A percentile compares a stretch with the other conserved stretches of the same genome.
phyloP scores from a whole-genome alignment of 2,888 invertebrate species.

The Creontiades dilutus region DNA sequence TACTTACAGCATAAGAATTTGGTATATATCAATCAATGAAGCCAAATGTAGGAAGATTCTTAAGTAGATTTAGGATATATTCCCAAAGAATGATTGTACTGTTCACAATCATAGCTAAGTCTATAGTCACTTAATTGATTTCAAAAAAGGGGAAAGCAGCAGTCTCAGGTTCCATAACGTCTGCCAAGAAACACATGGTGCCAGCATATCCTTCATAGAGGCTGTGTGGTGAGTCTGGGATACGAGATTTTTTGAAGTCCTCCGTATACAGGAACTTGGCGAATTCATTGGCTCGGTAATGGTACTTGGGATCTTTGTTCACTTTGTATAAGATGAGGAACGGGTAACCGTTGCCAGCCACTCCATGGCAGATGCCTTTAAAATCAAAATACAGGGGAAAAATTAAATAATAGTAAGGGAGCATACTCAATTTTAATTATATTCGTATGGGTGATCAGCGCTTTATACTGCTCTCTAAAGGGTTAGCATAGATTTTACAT shows the following conservation, averaged over 20 bases:
- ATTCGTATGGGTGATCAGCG: too few species aligned
- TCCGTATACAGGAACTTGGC: conserved; percentile 86
- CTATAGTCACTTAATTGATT: conserved; percentile 79
- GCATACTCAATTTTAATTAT: neutral
- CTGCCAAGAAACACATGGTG: conserved; percentile 89
- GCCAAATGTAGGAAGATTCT: too few species aligned
- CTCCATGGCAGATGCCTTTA: conserved; percentile 90
- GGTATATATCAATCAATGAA: too few species aligned
- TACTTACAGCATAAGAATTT: too few species aligned
- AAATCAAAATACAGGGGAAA: neutral
- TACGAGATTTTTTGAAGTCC: conserved; percentile 84
- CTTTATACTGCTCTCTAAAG: too few species aligned
- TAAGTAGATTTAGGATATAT: too few species aligned
- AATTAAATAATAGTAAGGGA: neutral
- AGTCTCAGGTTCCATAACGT: conserved; percentile 85
- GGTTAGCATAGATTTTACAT: too few species aligned
- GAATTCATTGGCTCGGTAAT: conserved; percentile 87
- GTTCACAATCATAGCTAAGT: too few species aligned
- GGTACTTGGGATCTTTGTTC: conserved; percentile 85
- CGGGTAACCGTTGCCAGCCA: conserved; percentile 90
- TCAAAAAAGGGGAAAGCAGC: conserved; percentile 92
- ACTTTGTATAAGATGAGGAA: conserved; percentile 88
- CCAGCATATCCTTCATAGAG: conserved; percentile 93
- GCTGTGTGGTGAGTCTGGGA: conserved; percentile 90
- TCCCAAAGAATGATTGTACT: too few species aligned